phyloP scores from a whole-genome alignment of 2,797 vertebrate genomes.

The Enteromius unitaeniatus region DNA sequence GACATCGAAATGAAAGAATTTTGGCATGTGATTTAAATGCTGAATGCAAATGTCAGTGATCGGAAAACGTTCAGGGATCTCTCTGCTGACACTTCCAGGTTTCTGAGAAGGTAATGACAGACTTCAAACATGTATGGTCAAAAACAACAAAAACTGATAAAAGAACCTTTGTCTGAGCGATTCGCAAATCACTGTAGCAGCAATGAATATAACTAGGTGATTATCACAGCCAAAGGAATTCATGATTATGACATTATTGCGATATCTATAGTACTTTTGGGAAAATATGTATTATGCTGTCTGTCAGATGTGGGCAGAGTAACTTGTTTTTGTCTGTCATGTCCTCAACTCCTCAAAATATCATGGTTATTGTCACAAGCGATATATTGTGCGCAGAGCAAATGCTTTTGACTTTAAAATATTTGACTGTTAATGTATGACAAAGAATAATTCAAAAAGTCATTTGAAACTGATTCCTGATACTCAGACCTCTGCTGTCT shows the following conservation, averaged over 20 bases:
- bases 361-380: background rate
- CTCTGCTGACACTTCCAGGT: conserved; percentile 4
- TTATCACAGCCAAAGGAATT: background rate
- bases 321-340: background rate
- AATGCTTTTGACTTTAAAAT: conserved; percentile 3
- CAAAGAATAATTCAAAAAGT: background rate
- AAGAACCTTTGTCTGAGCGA: conserved; percentile 4
- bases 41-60: conserved; percentile 56
- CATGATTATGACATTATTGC: background rate
- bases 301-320: background rate
- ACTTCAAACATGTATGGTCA: conserved; percentile 28
- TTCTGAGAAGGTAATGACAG: conserved; percentile 37
- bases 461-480: conserved; percentile 15
- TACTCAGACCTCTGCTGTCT: conserved; percentile 46
- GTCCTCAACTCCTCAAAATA: background rate
- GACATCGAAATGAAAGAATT: conserved; percentile 22
- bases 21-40: conserved; percentile 50
- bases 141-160: conserved; percentile 12
- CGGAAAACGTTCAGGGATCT: conserved; percentile 41
- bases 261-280: background rate
- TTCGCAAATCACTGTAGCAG: background rate
- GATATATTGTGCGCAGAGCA: background rate
- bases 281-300: background rate
- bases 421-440: background rate
- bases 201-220: background rate